Conservation (phyloP, 1,140 invertebrate genomes). For the Zaprionus africanus region DNA sequence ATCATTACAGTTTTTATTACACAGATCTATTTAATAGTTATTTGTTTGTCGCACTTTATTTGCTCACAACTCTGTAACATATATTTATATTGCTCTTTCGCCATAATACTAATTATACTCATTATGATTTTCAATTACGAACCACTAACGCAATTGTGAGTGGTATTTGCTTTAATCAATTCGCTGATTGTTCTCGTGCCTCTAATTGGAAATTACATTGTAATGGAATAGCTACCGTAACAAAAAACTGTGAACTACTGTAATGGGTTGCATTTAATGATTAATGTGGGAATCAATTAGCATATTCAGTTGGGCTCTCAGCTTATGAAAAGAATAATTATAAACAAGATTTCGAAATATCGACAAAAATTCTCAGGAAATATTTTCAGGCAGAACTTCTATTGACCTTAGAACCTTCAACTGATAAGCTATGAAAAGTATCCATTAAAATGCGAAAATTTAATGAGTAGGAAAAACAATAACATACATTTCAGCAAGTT, state of each 20-base stretch:
- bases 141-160: slow-evolving; percentile 15
- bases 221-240: slow-evolving; percentile 7
- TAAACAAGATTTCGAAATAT: background rate
- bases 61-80: background rate
- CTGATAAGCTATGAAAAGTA: background rate
- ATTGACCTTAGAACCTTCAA: background rate
- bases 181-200: background rate
- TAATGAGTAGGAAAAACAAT: background rate
- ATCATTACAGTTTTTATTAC: background rate
- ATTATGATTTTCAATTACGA: slow-evolving; percentile 18
- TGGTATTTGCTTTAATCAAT: slow-evolving; percentile 4
- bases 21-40: background rate
- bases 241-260: background rate
- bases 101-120: slow-evolving; percentile 7
- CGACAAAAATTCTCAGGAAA: background rate
- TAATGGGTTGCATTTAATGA: background rate
- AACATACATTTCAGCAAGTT: background rate
- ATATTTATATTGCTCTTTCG: slow-evolving; percentile 1
- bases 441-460: background rate
- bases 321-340: background rate
- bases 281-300: background rate
- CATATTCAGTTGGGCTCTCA: background rate
- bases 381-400: background rate
- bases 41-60: background rate
- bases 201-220: background rate